Percentiles rank a stretch among this genome's conserved stretches.
Evolutionary conservation across 2,113 vertebrate species (phyloP).

Genomic region (Rhineura floridana): DNA sequence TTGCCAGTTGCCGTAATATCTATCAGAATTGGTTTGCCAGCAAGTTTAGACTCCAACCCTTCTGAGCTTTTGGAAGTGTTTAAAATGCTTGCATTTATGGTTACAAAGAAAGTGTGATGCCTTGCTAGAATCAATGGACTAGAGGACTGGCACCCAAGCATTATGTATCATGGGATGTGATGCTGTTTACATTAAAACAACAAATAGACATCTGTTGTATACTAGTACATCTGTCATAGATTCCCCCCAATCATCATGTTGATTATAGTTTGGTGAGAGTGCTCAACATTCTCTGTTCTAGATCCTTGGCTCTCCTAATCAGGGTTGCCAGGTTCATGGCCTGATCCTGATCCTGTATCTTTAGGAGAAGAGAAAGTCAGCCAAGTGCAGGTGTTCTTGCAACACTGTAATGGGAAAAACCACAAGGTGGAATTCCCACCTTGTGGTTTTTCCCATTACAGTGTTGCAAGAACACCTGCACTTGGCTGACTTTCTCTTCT

Average conservation of each 20-base stretch:
- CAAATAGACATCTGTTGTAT: neutral
- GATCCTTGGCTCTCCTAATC: neutral
- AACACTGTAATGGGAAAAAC: too few relatives aligned
- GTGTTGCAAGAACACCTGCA: too few relatives aligned
- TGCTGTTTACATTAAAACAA: neutral
- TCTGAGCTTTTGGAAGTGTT: neutral
- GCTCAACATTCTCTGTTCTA: neutral
- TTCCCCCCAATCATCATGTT: neutral
- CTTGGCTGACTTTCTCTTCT: too few relatives aligned
- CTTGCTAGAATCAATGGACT: too few relatives aligned
- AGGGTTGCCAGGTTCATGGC: too few relatives aligned
- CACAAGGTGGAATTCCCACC: too few relatives aligned
- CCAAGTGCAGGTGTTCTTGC: too few relatives aligned
- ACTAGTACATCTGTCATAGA: neutral
- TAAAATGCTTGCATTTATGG: neutral
- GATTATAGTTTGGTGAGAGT: neutral
- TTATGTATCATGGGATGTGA: neutral
- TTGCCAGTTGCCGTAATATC: neutral
- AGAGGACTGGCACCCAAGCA: neutral
- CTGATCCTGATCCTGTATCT: too few relatives aligned
- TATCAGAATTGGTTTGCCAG: neutral
- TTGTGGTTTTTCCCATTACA: too few relatives aligned
- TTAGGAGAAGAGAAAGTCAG: too few relatives aligned
- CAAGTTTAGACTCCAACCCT: neutral
- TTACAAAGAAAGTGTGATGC: neutral